A percentile compares a stretch with the other conserved stretches of the same genome.
Evolutionary conservation across 1,140 invertebrate genomes (phyloP).

Genomic region (Centruroides sculpturatus): DNA sequence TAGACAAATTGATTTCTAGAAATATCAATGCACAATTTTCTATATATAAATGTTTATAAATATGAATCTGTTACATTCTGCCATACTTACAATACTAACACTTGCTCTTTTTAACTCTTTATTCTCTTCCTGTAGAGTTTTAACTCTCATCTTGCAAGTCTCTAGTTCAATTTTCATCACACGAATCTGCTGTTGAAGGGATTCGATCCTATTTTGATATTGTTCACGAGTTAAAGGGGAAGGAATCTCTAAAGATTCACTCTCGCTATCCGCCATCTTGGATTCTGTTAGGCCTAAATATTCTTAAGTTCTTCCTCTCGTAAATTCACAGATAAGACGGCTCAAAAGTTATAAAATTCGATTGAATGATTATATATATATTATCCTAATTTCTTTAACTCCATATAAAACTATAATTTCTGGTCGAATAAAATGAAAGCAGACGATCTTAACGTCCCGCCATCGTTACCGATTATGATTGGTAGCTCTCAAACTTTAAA

Average conservation of each 20-base stretch:
- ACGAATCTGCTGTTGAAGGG: conserved; percentile 91
- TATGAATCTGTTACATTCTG: not conserved
- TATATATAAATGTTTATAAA: not conserved
- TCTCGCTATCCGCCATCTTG: conserved; percentile 14
- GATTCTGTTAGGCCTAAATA: not conserved
- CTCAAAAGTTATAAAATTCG: too few species aligned
- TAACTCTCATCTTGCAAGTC: conserved; percentile 87
- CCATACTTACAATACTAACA: conserved; percentile 81
- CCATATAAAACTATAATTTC: too few species aligned
- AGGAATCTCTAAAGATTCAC: conserved; percentile 14
- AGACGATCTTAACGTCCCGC: too few species aligned
- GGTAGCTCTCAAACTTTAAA: too few species aligned
- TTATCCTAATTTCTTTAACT: too few species aligned
- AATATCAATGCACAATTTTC: too few species aligned
- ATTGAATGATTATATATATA: too few species aligned
- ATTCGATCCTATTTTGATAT: conserved; percentile 50
- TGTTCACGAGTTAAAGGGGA: conserved; percentile 16
- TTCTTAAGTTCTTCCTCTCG: not conserved
- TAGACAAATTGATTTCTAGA: too few species aligned
- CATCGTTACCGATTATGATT: too few species aligned
- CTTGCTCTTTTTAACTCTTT: conserved; percentile 79
- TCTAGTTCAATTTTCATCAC: conserved; percentile 95
- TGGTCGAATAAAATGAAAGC: too few species aligned
- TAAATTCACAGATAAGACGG: too few species aligned
- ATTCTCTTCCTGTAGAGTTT: conserved; percentile 91